phyloP scores from a whole-genome alignment of 1,140 invertebrate genomes.

The Riptortus pedestris region DNA sequence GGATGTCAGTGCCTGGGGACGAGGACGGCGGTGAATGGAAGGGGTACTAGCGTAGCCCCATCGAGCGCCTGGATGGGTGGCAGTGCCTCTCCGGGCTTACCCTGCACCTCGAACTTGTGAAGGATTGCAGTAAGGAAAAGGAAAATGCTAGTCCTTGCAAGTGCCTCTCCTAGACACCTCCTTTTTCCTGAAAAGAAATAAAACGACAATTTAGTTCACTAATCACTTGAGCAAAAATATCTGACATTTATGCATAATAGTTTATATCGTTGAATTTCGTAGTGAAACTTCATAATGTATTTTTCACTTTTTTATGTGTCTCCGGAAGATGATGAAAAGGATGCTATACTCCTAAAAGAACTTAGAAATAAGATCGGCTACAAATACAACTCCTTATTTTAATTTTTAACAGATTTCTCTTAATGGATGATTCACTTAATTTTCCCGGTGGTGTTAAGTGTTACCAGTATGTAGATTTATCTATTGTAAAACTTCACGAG shows the following conservation, averaged over 20 bases:
- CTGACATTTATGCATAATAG: neutral
- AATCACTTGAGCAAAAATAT: neutral
- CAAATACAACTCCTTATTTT: too few relatives aligned
- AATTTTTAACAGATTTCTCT: too few relatives aligned
- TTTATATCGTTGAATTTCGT: neutral
- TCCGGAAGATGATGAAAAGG: neutral
- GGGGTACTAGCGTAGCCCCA: constrained; percentile 43
- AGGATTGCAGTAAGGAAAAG: constrained; percentile 44
- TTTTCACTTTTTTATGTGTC: neutral
- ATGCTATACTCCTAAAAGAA: neutral
- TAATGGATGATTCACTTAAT: too few relatives aligned
- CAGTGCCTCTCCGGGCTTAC: constrained; percentile 33
- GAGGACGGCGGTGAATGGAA: constrained; percentile 39
- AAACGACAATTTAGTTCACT: constrained; percentile 31
- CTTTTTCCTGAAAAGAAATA: constrained; percentile 42
- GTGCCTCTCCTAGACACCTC: constrained; percentile 49
- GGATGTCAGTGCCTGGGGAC: constrained; percentile 24
- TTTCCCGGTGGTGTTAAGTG: too few relatives aligned
- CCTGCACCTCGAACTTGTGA: constrained; percentile 42
- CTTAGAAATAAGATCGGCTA: neutral
- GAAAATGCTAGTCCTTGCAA: constrained; percentile 47
- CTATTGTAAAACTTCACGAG: too few relatives aligned
- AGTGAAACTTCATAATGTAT: neutral
- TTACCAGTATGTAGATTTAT: too few relatives aligned
- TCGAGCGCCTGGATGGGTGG: constrained; percentile 38